Percentiles rank a stretch among this genome's conserved stretches.
phyloP scores from a whole-genome alignment of 2,113 vertebrate genomes.

The Proterorhinus semilunaris region DNA sequence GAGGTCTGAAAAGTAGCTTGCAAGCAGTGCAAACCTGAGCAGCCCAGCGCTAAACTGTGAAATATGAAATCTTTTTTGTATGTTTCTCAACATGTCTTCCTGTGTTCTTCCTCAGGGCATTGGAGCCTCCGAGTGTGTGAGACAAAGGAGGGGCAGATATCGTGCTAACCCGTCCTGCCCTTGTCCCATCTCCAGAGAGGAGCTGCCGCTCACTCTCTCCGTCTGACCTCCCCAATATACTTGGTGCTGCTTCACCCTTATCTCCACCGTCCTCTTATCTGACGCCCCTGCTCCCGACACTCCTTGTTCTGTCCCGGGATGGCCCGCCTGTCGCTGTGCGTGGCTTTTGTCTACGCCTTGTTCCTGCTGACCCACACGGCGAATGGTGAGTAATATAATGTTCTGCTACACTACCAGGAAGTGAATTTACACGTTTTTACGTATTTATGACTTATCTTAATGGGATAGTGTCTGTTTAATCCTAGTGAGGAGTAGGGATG shows the following conservation, averaged over 20 bases:
- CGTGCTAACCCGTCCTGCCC: slow-evolving; percentile 35
- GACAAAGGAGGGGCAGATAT: slow-evolving; percentile 47
- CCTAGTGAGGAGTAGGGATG: no score
- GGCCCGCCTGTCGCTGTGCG: slow-evolving; percentile 38
- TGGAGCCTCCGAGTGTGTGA: slow-evolving; percentile 60
- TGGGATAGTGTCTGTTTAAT: no score
- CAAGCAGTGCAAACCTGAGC: no score
- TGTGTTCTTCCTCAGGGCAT: slow-evolving; percentile 44
- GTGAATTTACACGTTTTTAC: no score
- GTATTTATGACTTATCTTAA: no score
- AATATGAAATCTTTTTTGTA: no score
- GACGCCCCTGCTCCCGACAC: background rate
- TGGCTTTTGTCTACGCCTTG: slow-evolving; percentile 38
- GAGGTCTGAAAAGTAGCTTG: no score
- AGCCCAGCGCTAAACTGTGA: no score
- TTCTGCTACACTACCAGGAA: background rate
- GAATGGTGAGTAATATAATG: slow-evolving; percentile 58
- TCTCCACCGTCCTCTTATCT: background rate
- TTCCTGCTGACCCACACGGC: slow-evolving; percentile 55
- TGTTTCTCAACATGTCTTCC: no score
- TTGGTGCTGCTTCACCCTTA: background rate
- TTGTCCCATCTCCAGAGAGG: background rate
- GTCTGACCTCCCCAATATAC: background rate
- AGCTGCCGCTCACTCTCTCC: background rate
- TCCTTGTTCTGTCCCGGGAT: slow-evolving; percentile 51